Conservation (phyloP, 1,140 invertebrate species). For the Varroa destructor region DNA sequence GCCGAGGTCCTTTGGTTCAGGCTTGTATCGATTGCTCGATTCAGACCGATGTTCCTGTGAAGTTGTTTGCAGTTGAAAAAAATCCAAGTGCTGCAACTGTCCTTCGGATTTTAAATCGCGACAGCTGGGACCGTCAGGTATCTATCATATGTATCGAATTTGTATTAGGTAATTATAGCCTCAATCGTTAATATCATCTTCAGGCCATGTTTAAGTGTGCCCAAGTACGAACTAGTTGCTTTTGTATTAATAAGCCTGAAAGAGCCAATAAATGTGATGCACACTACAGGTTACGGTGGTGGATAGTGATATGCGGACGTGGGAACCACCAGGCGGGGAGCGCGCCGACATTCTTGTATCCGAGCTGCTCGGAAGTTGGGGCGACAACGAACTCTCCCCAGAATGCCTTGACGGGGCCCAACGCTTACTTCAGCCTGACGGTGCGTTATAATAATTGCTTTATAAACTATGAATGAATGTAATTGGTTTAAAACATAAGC, state of each 20-base stretch:
- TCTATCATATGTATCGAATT: no score
- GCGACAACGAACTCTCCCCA: conserved; percentile 95
- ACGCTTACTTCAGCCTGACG: conserved; percentile 61
- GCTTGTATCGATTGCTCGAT: conserved; percentile 65
- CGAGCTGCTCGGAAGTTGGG: conserved; percentile 92
- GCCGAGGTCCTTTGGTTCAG: conserved; percentile 80
- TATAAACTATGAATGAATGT: no score
- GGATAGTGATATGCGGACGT: conserved; percentile 78
- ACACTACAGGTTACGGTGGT: conserved; percentile 55
- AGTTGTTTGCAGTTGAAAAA: conserved; percentile 92
- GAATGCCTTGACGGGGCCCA: conserved; percentile 94
- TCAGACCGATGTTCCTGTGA: conserved; percentile 50
- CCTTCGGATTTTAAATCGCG: conserved; percentile 14
- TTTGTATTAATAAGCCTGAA: no score
- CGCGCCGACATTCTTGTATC: conserved; percentile 90
- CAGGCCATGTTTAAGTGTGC: background rate
- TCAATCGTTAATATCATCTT: conserved; percentile 1
- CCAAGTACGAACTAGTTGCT: no score
- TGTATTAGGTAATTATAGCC: background rate
- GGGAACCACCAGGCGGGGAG: conserved; percentile 50
- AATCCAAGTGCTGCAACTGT: conserved; percentile 92
- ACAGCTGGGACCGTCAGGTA: conserved; percentile 10
- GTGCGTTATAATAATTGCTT: background rate
- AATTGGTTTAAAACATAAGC: no score
- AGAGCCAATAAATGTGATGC: background rate